Base-by-base conservation (phyloP, 2,888 invertebrate species). In the Caenorhabditis drosophilae region DNA sequence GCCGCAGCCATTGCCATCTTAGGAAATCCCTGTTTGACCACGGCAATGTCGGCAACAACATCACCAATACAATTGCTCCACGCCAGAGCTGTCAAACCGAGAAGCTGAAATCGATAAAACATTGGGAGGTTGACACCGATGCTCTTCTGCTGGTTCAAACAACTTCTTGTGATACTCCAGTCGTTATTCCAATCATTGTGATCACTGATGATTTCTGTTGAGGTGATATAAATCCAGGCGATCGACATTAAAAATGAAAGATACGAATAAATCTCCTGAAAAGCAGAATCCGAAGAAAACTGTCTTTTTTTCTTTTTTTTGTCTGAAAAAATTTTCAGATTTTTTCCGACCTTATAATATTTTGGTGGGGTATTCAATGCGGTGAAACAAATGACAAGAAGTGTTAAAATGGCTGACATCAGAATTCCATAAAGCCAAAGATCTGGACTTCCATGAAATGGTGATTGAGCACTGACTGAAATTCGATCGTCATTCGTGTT, bases 1-100 rank as follows among this genome's bases (percentile, higher is more conserved):
- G 89, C 89, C 0, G 89, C 89, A 0, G 89, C 87, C 76, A 88
- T 88, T 0, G 88, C 89, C 88, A 89, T 89, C 58, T 87, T 85
- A 0, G 89, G 88, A 78, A 86, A 89, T 2, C 89, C 89, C 73
- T 87, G 87, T 50, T 85, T 84, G 1, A 90, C 89, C 75, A 90
- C 86, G 6, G 88, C 83, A 0, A 88, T 79, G 79, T 89, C 88
- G 1, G 89, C 86, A 59, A 90, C 87, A 48, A 88, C 83, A 84
- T 89, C 89, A 63, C 88, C 88, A 26, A 89, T 83, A 73, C 88
- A 87, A 83, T 89, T 88, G 20, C 89, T 89, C 89, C 89, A 89
- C 0, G 89, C 88, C 44, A 89, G 84, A 12, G 89, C 83, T 1
- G 89, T 89, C 61, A 89, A 85, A 7, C 89, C 89, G 34, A 90